phyloP scores from a whole-genome alignment of 2,113 vertebrate genomes.

The Neomonachus schauinslandi region DNA sequence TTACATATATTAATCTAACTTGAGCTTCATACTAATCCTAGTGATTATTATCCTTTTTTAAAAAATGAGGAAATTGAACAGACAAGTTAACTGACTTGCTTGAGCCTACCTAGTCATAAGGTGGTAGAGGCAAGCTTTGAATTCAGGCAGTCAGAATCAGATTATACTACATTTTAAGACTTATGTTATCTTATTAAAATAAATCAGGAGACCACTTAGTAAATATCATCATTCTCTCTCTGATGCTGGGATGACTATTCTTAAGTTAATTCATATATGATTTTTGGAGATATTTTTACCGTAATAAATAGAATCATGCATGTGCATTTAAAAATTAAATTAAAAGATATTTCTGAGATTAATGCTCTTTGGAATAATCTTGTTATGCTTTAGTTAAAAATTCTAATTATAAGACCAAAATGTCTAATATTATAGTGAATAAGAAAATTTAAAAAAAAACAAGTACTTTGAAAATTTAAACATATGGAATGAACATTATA shows the following conservation, averaged over 20 bases:
- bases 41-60: neutral
- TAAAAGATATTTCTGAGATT: neutral
- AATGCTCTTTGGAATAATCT: neutral
- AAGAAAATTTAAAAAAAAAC: neutral
- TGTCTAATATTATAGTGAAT: neutral
- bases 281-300: neutral
- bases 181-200: neutral
- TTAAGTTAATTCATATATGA: neutral
- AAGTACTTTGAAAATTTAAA: slow-evolving; percentile 36
- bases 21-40: neutral
- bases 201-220: neutral
- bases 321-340: neutral
- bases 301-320: neutral
- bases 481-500: neutral
- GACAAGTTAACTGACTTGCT: neutral
- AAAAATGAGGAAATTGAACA: neutral
- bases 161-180: neutral
- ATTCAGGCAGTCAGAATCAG: neutral
- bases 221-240: neutral
- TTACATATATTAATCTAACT: neutral
- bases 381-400: slow-evolving; percentile 17
- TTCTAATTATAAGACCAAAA: neutral
- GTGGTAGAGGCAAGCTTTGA: neutral
- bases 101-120: neutral
- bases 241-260: neutral